Conservation (phyloP, 2,113 vertebrate genomes). For the Plecturocebus donacophilus region DNA sequence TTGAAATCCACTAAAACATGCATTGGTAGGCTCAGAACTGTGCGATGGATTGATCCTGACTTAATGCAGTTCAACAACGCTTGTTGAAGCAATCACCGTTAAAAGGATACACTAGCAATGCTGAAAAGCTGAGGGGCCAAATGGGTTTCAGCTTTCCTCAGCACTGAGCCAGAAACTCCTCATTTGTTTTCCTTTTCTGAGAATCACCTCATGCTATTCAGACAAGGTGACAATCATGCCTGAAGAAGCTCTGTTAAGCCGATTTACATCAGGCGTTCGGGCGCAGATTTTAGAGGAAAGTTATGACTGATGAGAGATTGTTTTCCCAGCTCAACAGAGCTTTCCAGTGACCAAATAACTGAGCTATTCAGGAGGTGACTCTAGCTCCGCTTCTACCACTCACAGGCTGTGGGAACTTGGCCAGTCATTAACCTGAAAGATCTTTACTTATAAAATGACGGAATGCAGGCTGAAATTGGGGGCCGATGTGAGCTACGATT, state of each 20-base stretch:
- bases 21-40: neutral
- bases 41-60: neutral
- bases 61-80: conserved; percentile 63
- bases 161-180: conserved; percentile 64
- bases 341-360: neutral
- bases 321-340: neutral
- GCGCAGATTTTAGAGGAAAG: conserved; percentile 9
- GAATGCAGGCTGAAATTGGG: neutral
- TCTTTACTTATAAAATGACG: neutral
- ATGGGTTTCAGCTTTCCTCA: conserved; percentile 51
- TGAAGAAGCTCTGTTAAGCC: conserved; percentile 40
- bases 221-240: conserved; percentile 57
- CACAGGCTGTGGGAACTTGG: neutral
- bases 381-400: neutral
- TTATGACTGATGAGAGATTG: neutral
- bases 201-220: conserved; percentile 52
- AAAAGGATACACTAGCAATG: neutral
- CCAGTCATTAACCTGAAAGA: neutral
- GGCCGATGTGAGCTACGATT: neutral
- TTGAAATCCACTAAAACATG: conserved; percentile 54
- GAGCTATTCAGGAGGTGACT: neutral
- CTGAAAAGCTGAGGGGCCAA: neutral
- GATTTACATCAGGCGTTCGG: neutral
- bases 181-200: conserved; percentile 66
- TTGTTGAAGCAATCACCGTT: conserved; percentile 55